A percentile compares a stretch with the other conserved stretches of the same genome.
phyloP scores from a whole-genome alignment of 1,140 invertebrate genomes.

The Oryctes rhinoceros region DNA sequence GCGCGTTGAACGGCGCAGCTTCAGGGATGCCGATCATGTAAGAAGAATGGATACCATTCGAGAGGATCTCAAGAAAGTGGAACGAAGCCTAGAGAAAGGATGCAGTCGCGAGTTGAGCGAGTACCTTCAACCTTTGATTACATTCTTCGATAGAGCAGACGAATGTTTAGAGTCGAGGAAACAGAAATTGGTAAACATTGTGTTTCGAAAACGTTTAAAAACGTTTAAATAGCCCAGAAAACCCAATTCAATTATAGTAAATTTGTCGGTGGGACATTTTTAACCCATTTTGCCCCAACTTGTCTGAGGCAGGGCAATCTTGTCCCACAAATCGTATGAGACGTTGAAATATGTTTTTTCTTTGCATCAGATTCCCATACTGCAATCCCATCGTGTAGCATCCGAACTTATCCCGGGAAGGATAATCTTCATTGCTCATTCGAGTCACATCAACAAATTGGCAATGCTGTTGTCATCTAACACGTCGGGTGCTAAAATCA shows the following conservation, averaged over 20 bases:
- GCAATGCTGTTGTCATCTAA: conserved; percentile 49
- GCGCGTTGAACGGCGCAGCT: conserved; percentile 84
- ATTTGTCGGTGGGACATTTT: too few species aligned
- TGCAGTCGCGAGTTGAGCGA: conserved; percentile 61
- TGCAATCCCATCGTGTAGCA: conserved; percentile 65
- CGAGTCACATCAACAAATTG: conserved; percentile 73
- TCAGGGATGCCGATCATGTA: conserved; percentile 81
- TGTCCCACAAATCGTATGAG: conserved; percentile 47
- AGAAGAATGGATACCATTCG: conserved; percentile 70
- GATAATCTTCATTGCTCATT: conserved; percentile 73
- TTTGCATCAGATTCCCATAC: conserved; percentile 54
- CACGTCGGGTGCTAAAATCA: conserved; percentile 54
- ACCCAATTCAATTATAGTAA: too few species aligned
- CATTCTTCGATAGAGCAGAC: conserved; percentile 73
- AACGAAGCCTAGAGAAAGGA: conserved; percentile 67
- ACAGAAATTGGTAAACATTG: conserved; percentile 63
- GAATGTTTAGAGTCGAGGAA: conserved; percentile 69
- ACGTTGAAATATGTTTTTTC: conserved; percentile 44
- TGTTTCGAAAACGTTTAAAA: too few species aligned
- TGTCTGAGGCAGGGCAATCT: not conserved
- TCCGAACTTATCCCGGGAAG: conserved; percentile 74
- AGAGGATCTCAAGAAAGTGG: conserved; percentile 69
- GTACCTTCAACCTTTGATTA: conserved; percentile 70
- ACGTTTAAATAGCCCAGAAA: too few species aligned
- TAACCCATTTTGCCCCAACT: too few species aligned